Evolutionary conservation across 2,113 vertebrate genomes (phyloP).

Genomic region (Zosterops borbonicus): DNA sequence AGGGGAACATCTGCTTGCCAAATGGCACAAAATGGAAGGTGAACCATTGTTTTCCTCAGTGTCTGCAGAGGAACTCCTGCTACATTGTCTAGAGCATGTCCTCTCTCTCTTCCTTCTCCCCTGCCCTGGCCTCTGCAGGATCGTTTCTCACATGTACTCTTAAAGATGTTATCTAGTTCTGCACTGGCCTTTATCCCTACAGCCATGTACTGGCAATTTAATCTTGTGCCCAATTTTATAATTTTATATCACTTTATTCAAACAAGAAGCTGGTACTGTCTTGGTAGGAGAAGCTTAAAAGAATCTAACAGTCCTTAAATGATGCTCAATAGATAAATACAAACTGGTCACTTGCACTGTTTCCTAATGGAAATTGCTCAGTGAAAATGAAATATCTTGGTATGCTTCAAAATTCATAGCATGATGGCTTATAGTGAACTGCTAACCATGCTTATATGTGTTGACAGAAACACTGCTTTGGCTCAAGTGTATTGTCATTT

Average conservation of each 20-base stretch:
- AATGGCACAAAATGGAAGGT: background rate
- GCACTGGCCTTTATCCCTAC: background rate
- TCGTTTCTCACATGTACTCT: fast-evolving
- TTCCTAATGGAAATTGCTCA: background rate
- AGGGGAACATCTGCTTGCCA: background rate
- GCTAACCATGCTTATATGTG: background rate
- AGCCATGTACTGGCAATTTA: background rate
- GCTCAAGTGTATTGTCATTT: background rate
- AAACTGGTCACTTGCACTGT: background rate
- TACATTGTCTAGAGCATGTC: background rate
- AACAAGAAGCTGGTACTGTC: background rate
- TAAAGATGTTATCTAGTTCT: background rate
- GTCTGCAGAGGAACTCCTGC: no score
- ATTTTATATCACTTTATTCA: background rate
- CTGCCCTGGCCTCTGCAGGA: background rate
- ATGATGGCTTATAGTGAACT: background rate
- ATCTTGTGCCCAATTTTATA: background rate
- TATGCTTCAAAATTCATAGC: background rate
- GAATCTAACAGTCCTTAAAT: background rate
- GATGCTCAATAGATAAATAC: background rate
- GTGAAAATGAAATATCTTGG: background rate
- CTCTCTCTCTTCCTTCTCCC: background rate
- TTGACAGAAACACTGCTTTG: background rate
- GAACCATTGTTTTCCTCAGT: background rate
- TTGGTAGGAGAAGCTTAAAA: background rate